A percentile compares a stretch with the other conserved stretches of the same genome.
These are phyloP conservation scores for Liparis tanakae DNA, from an alignment of 2,797 vertebrate species.

Conservation along the genomic window DNA sequence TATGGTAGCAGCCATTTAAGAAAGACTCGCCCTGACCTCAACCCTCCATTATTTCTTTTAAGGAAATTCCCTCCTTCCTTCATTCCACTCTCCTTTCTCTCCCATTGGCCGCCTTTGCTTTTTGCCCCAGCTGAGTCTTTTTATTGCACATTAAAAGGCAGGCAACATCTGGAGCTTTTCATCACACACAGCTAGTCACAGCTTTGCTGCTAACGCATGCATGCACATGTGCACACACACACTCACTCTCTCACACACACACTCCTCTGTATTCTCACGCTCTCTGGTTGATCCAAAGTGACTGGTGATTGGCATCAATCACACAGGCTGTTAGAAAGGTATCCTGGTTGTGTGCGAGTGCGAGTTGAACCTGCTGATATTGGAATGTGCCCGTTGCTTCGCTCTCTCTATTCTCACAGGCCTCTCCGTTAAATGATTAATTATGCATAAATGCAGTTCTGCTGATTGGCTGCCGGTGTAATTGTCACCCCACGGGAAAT, in stretches of 20 bases:
- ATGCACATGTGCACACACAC: conserved; percentile 70
- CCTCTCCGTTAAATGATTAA: conserved; percentile 72
- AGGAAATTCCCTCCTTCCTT: conserved; percentile 78
- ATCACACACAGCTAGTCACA: conserved; percentile 79
- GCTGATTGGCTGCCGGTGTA: conserved; percentile 69
- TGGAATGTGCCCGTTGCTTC: conserved; percentile 74
- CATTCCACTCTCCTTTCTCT: conserved; percentile 79
- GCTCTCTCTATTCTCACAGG: conserved; percentile 67
- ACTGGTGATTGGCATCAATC: conserved; percentile 82
- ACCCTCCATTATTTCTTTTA: conserved; percentile 84
- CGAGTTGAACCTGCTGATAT: conserved; percentile 70
- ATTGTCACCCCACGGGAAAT: conserved; percentile 74
- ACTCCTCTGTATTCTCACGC: conserved; percentile 82
- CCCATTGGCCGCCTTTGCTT: conserved; percentile 80
- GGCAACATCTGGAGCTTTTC: conserved; percentile 92
- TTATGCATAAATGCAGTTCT: conserved; percentile 75
- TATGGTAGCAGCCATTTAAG: conserved; percentile 82
- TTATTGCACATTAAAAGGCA: conserved; percentile 90
- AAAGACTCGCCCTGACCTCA: conserved; percentile 83
- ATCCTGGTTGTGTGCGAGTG: conserved; percentile 46
- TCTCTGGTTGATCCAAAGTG: conserved; percentile 78
- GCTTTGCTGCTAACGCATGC: conserved; percentile 79
- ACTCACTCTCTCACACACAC: conserved; percentile 51
- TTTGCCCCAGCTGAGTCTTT: conserved; percentile 90
- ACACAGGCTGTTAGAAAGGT: conserved; percentile 73